Conservation (phyloP, 2,797 vertebrate species). For the Sebastes matsubarae region DNA sequence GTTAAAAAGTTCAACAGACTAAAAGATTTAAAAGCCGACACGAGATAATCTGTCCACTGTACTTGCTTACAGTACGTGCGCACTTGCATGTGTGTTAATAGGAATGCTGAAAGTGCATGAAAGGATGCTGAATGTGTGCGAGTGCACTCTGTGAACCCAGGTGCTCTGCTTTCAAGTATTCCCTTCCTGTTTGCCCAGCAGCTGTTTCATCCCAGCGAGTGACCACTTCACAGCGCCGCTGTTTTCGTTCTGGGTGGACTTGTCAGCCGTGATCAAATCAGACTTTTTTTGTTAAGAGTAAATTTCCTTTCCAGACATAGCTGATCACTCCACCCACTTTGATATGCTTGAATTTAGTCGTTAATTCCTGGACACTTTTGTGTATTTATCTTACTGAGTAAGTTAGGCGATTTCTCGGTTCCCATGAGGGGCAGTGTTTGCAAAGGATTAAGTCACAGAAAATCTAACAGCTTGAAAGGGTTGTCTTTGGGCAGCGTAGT, state of each 20-base stretch:
- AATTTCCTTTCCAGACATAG: conserved; percentile 64
- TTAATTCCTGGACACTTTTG: conserved; percentile 44
- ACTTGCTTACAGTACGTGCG: background rate
- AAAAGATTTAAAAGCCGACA: background rate
- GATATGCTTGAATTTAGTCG: conserved; percentile 56
- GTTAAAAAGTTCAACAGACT: background rate
- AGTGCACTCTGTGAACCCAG: conserved; percentile 56
- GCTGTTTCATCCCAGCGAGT: conserved; percentile 60
- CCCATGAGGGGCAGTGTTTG: conserved; percentile 56
- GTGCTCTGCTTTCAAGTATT: conserved; percentile 70
- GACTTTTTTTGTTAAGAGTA: conserved; percentile 58
- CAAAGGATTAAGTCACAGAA: conserved; percentile 55
- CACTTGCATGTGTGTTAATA: conserved; percentile 4
- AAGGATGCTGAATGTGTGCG: conserved; percentile 50
- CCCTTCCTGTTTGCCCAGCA: conserved; percentile 70
- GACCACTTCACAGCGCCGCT: conserved; percentile 72
- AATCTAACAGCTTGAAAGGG: conserved; percentile 56
- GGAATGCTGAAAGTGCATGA: conserved; percentile 45
- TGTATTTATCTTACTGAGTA: conserved; percentile 61
- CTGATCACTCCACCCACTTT: conserved; percentile 58
- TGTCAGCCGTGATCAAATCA: conserved; percentile 69
- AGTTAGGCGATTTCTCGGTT: conserved; percentile 30
- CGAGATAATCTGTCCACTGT: background rate
- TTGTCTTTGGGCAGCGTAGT: conserved; percentile 38
- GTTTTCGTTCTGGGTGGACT: conserved; percentile 75